Evolutionary conservation across 2,797 vertebrate species (phyloP), one percentile per base, ranked within the genome.

Genomic region (Merluccius polli): DNA sequence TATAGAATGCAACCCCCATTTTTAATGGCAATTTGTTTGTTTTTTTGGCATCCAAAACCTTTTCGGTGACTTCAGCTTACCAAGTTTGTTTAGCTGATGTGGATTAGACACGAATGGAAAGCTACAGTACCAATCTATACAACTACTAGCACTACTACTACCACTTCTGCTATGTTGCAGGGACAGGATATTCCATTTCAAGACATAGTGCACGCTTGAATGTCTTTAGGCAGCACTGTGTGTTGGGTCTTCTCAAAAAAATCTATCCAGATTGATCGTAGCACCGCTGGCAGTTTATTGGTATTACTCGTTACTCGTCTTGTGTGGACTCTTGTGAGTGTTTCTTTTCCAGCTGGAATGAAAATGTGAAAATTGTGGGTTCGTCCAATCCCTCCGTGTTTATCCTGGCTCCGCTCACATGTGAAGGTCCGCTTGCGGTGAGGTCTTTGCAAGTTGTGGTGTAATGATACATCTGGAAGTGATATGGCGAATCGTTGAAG

Each of bases 1-100:
- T 95, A 95, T 96, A 95, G 94, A 96, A 94, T 94, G 91, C 87
- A 78, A 89, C 90, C 89, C 87, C 67, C 59, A 74, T 93, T 87
- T 82, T 86, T 82, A 81, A 76, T 76, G 70, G 69, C 74, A 67
- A 78, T 89, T 88, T 32, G 59, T 75, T 36, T 24, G 52, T 76
- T 32, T 41, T 59, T 36, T 76, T 38, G 52, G 52, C 52, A 24
- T n/a, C 52, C 52, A 9, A 59, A 59, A 59, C 21, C 52, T 8
- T 35, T 59, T 59, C 52, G 5, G 52, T 59, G 44, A 48, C 44
- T 21, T 18, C 15, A 48, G 44, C 44, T 48, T 6, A 48, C 44
- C 44, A 48, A 48, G 44, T 48, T 48, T 48, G 44, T 48, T 21
- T 16, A 48, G 44, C 44, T 48, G 44, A 15, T 21, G 18, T 48